phyloP scores from a whole-genome alignment of 2,888 invertebrate genomes.

The Cryptus viduatorius region DNA sequence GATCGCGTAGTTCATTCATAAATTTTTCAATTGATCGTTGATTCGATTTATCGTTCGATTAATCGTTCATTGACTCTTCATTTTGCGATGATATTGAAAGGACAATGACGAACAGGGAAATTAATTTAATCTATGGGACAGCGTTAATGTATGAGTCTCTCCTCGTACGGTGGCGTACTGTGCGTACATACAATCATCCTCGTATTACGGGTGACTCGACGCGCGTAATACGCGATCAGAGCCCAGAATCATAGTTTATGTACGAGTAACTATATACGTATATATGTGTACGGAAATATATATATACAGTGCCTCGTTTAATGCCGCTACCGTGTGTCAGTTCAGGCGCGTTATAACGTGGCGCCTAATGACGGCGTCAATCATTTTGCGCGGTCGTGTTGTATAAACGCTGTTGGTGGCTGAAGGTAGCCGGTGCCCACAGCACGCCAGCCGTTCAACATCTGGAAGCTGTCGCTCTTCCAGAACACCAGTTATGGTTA shows the following conservation, averaged over 20 bases:
- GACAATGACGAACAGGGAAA: background rate
- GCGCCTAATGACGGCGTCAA: slow-evolving; percentile 70
- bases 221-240: slow-evolving; percentile 4
- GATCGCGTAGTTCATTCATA: background rate
- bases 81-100: background rate
- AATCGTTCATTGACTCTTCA: background rate
- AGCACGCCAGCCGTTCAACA: slow-evolving; percentile 46
- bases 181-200: slow-evolving; percentile 25
- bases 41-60: slow-evolving; percentile 1
- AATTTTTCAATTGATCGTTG: background rate
- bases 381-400: slow-evolving; percentile 64
- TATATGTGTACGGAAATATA: background rate
- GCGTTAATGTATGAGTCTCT: slow-evolving; percentile 18
- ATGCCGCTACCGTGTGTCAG: slow-evolving; percentile 33
- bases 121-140: slow-evolving; percentile 1
- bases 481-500: slow-evolving; percentile 28
- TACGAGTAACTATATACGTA: background rate
- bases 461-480: slow-evolving; percentile 49
- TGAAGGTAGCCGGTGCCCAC: slow-evolving; percentile 31
- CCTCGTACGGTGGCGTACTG: background rate
- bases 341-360: slow-evolving; percentile 30
- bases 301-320: background rate
- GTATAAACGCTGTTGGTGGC: slow-evolving; percentile 52
- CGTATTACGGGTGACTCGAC: slow-evolving; percentile 27
- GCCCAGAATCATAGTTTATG: slow-evolving; percentile 8